These are phyloP conservation scores for Vulpes lagopus DNA, from an alignment of 2,113 vertebrate species.

Conservation along the genomic window DNA sequence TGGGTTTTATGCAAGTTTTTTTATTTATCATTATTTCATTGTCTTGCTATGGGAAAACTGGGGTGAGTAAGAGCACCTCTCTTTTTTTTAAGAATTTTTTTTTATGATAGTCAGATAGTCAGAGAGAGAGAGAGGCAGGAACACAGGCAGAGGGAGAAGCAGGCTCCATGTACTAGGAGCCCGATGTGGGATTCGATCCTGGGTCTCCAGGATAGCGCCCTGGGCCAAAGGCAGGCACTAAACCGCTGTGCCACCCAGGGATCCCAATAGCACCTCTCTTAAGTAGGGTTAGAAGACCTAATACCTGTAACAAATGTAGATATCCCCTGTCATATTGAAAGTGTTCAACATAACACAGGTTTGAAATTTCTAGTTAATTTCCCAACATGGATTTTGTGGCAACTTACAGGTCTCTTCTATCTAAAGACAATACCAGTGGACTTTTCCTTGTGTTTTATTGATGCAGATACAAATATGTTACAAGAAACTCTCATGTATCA, in stretches of 20 bases:
- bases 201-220: no score
- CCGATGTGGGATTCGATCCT: no score
- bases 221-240: no score
- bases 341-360: no score
- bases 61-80: background rate
- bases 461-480: background rate
- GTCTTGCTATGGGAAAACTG: background rate
- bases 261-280: background rate
- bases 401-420: background rate
- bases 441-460: background rate
- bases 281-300: background rate
- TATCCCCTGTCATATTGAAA: background rate
- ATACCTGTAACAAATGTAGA: background rate
- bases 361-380: background rate
- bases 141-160: no score
- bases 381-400: background rate
- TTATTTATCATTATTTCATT: constrained; percentile 9
- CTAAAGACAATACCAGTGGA: background rate
- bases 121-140: no score
- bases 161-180: no score
- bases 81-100: background rate
- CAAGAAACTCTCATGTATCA: background rate
- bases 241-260: no score
- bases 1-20: background rate
- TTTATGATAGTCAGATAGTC: no score